A percentile compares a stretch with the other conserved stretches of the same genome.
These are phyloP conservation scores for Montipora sp. DNA, from an alignment of 64 coral and sea anemone species.

Conservation along the genomic window DNA sequence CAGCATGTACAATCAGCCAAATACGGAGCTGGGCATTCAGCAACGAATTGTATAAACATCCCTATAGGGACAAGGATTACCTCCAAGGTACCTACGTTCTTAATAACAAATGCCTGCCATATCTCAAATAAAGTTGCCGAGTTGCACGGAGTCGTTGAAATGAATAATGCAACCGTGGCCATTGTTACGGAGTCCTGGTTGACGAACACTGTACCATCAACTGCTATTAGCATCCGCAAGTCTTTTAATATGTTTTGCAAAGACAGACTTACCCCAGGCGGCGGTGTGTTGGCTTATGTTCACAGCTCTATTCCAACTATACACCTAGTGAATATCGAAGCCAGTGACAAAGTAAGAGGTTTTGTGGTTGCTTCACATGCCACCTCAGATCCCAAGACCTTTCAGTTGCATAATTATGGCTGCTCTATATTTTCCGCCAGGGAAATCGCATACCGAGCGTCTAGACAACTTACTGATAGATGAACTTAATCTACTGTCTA, in stretches of 20 bases:
- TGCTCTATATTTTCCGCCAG: conserved; percentile 56
- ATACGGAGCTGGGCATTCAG: conserved; percentile 33
- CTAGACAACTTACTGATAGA: conserved; percentile 42
- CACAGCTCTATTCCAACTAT: conserved; percentile 39
- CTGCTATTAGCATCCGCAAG: conserved; percentile 12
- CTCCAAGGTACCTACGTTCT: conserved; percentile 12
- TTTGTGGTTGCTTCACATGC: conserved; percentile 39
- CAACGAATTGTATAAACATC: conserved; percentile 48
- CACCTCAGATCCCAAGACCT: conserved; percentile 24
- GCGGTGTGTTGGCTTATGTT: conserved; percentile 55
- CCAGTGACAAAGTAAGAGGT: conserved; percentile 40
- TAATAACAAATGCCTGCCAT: conserved; percentile 70
- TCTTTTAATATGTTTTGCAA: conserved; percentile 53
- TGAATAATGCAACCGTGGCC: conserved; percentile 43
- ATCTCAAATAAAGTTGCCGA: conserved; percentile 64
- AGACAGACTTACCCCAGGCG: conserved; percentile 30
- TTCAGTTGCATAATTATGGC: conserved; percentile 64
- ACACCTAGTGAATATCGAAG: conserved; percentile 26
- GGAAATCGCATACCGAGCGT: conserved; percentile 4
- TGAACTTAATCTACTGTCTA: no score
- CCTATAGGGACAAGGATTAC: conserved; percentile 6
- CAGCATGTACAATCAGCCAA: conserved; percentile 35
- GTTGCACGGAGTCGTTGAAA: conserved; percentile 33
- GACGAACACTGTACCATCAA: conserved; percentile 43
- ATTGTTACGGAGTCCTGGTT: conserved; percentile 62